phyloP scores from a whole-genome alignment of 2,888 invertebrate species.

The Camptogramma bilineatum region DNA sequence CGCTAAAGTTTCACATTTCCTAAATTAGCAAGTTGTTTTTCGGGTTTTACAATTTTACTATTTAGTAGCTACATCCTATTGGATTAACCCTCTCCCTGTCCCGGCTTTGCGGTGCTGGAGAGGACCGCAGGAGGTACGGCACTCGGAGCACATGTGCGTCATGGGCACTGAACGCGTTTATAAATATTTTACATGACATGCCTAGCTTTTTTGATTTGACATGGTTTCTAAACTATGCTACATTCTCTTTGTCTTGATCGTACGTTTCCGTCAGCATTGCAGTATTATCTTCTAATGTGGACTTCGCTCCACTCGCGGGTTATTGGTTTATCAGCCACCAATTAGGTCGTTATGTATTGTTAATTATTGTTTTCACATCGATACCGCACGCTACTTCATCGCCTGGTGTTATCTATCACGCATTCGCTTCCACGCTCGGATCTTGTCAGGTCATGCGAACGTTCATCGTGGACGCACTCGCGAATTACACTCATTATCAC shows the following conservation, averaged over 20 bases:
- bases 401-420: constrained; percentile 65
- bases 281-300: constrained; percentile 48
- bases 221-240: background rate
- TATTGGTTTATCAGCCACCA: constrained; percentile 64
- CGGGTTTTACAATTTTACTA: background rate
- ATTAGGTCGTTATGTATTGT: constrained; percentile 71
- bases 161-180: no score
- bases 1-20: background rate
- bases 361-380: constrained; percentile 58
- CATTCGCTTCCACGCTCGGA: constrained; percentile 49
- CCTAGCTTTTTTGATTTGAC: background rate
- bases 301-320: constrained; percentile 55
- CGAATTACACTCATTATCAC: constrained; percentile 44
- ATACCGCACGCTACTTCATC: constrained; percentile 52
- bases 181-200: background rate
- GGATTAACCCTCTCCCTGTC: no score
- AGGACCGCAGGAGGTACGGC: no score
- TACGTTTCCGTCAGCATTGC: constrained; percentile 42
- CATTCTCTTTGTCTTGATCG: constrained; percentile 20
- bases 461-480: constrained; percentile 41
- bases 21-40: background rate
- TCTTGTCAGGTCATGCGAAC: constrained; percentile 48
- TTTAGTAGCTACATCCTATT: background rate
- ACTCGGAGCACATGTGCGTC: no score
- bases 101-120: no score